These are phyloP conservation scores for Agonopterix arenella DNA, from an alignment of 2,888 invertebrate species.

Conservation along the genomic window DNA sequence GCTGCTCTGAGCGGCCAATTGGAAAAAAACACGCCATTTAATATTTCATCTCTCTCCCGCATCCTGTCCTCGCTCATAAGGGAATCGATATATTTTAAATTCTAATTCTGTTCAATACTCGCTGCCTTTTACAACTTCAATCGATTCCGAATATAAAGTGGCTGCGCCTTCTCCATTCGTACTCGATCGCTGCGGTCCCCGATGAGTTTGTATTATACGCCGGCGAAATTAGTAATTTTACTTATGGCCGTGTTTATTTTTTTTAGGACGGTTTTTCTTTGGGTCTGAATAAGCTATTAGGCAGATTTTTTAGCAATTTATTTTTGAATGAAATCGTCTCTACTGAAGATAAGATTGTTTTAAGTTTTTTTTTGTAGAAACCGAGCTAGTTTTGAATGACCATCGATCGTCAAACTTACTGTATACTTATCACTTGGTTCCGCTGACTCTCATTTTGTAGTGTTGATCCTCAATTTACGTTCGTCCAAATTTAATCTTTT, in stretches of 20 bases:
- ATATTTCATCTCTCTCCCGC: slow-evolving; percentile 50
- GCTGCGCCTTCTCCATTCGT: slow-evolving; percentile 9
- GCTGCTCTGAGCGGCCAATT: slow-evolving; percentile 58
- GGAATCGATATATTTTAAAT: slow-evolving; percentile 71
- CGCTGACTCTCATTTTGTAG: no score
- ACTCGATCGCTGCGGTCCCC: slow-evolving; percentile 16
- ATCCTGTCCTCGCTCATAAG: slow-evolving; percentile 35
- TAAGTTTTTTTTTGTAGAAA: no score
- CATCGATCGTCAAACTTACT: no score
- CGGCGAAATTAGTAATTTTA: slow-evolving; percentile 16
- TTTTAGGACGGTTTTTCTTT: background rate
- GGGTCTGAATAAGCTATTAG: no score
- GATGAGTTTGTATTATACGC: slow-evolving; percentile 15
- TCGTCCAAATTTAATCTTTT: no score
- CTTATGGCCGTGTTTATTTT: background rate
- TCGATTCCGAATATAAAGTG: slow-evolving; percentile 64
- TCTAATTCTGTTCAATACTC: slow-evolving; percentile 58
- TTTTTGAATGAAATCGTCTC: background rate
- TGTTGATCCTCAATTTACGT: no score
- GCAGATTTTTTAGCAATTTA: no score
- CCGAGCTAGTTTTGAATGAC: no score
- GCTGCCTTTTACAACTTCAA: slow-evolving; percentile 56
- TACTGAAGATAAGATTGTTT: no score
- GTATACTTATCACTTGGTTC: no score
- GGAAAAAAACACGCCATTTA: slow-evolving; percentile 58